Conservation (phyloP, 2,797 vertebrate genomes). For the Pangasius macronema region DNA sequence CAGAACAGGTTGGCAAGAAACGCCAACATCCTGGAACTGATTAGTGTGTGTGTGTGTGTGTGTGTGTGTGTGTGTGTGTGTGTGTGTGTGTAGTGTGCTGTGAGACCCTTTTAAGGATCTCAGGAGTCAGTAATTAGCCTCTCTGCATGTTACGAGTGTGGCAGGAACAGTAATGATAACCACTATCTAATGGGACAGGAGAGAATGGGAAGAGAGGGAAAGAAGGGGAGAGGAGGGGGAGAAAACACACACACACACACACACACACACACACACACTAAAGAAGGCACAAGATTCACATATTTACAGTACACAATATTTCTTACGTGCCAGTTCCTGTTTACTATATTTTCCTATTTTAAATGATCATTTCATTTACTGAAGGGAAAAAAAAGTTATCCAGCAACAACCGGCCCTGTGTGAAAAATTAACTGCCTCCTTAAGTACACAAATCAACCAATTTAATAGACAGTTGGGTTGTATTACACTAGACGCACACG, state of each 20-base stretch:
- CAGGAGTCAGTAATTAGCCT: slow-evolving; percentile 5
- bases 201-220: not conserved
- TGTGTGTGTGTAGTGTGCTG: not conserved
- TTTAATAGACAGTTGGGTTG: not conserved
- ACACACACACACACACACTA: not conserved
- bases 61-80: not conserved
- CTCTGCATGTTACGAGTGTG: slow-evolving; percentile 5
- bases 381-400: not conserved
- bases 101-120: not conserved
- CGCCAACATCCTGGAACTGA: slow-evolving; percentile 44
- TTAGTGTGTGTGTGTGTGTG: slow-evolving; percentile 36
- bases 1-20: slow-evolving; percentile 40
- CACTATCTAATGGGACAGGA: not conserved
- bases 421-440: not conserved
- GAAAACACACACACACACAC: too few relatives aligned
- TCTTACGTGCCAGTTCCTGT: not conserved
- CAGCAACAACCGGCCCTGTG: not conserved
- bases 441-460: not conserved
- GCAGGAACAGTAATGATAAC: not conserved
- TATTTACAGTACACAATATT: not conserved
- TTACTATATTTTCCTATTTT: not conserved
- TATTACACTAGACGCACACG: not conserved
- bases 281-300: not conserved
- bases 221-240: not conserved
- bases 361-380: not conserved